A percentile compares a stretch with the other conserved stretches of the same genome.
phyloP scores from a whole-genome alignment of 1,140 invertebrate genomes.

The Dendroctonus ponderosae region DNA sequence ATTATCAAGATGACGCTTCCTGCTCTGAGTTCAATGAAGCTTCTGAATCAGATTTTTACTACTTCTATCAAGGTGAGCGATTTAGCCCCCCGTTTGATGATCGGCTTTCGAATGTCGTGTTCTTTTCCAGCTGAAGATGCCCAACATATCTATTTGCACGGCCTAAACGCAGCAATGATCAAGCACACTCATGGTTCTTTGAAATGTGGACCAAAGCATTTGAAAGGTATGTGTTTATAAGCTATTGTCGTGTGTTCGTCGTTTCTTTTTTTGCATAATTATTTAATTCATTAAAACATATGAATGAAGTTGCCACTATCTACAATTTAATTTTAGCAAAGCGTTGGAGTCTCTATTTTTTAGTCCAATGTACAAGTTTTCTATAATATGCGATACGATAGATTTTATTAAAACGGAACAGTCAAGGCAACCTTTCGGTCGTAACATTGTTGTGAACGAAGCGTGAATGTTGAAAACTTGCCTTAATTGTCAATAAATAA shows the following conservation, averaged over 20 bases:
- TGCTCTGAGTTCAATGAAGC: no score
- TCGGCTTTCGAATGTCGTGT: neutral
- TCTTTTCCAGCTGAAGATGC: constrained; percentile 72
- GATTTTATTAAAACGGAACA: no score
- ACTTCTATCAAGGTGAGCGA: constrained; percentile 81
- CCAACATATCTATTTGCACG: constrained; percentile 89
- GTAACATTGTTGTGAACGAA: neutral
- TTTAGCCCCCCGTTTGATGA: neutral
- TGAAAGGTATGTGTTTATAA: constrained; percentile 56
- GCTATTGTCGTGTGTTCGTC: constrained; percentile 27
- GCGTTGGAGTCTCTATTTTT: no score
- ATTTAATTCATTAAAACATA: neutral
- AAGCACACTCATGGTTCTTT: constrained; percentile 81
- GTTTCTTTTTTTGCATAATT: neutral
- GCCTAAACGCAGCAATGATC: constrained; percentile 87
- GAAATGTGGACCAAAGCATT: constrained; percentile 70
- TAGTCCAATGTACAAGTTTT: no score
- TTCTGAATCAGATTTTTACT: constrained; percentile 46
- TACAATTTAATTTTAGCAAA: neutral
- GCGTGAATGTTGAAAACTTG: neutral
- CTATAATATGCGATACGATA: no score
- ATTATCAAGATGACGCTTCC: no score
- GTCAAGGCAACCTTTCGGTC: neutral
- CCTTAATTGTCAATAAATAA: neutral
- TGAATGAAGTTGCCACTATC: neutral